A percentile compares a stretch with the other conserved stretches of the same genome.
These are phyloP conservation scores for Ictalurus furcatus DNA, from an alignment of 2,113 vertebrate genomes.

Conservation along the genomic window DNA sequence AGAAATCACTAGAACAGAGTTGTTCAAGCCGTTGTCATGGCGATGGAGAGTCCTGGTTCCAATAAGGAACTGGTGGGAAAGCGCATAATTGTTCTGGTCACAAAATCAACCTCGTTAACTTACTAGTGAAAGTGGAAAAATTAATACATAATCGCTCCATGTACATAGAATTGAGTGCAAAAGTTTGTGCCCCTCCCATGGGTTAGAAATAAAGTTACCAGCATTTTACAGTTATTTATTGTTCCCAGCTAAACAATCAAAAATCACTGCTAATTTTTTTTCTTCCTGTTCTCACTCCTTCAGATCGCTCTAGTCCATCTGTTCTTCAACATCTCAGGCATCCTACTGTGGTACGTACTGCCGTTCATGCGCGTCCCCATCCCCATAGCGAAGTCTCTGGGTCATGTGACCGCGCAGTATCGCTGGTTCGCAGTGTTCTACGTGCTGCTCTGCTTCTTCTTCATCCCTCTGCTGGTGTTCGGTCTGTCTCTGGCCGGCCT, in stretches of 20 bases:
- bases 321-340: conserved; percentile 93
- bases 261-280: neutral
- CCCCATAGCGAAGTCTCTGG: conserved; percentile 80
- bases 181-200: neutral
- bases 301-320: conserved; percentile 96
- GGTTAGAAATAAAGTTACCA: too few species aligned
- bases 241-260: too few species aligned
- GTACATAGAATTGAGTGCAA: neutral
- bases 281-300: conserved; percentile 49
- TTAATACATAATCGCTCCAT: neutral
- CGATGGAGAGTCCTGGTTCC: neutral
- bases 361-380: conserved; percentile 89
- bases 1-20: too few species aligned
- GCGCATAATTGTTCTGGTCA: neutral
- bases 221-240: neutral
- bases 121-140: neutral
- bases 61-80: neutral
- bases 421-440: conserved; percentile 93
- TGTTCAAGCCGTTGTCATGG: neutral
- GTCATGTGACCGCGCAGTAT: conserved; percentile 82
- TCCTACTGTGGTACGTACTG: conserved; percentile 88
- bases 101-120: neutral
- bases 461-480: conserved; percentile 81
- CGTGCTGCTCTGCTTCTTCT: conserved; percentile 82
- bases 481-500: conserved; percentile 88